Evolutionary conservation across 1,140 invertebrate species (phyloP).

Genomic region (Penaeus japonicus): DNA sequence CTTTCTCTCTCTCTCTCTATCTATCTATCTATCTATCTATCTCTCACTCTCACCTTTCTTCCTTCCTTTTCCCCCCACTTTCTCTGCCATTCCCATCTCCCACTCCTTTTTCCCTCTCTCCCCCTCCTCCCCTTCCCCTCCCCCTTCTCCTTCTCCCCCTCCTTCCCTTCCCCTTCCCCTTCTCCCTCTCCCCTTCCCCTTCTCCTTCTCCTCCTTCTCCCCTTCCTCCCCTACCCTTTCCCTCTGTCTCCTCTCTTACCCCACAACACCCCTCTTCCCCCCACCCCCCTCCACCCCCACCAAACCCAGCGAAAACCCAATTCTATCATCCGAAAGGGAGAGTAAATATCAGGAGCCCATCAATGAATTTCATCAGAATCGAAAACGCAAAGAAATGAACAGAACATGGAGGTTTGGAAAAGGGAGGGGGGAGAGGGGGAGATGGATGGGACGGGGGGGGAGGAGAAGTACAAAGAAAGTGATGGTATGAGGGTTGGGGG

Average conservation of each 20-base stretch:
- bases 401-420: background rate
- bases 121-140: background rate
- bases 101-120: background rate
- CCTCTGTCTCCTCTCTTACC: background rate
- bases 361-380: slow-evolving; percentile 18
- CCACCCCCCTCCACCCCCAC: background rate
- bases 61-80: too few relatives aligned
- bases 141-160: background rate
- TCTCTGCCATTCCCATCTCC: too few relatives aligned
- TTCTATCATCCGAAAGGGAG: slow-evolving; percentile 36
- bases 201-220: background rate
- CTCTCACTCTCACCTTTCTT: too few relatives aligned
- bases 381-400: slow-evolving; percentile 11
- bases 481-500: background rate
- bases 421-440: background rate
- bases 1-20: too few relatives aligned
- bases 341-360: slow-evolving; percentile 9
- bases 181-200: background rate
- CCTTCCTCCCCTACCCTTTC: background rate
- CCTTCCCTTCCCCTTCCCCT: background rate
- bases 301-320: background rate
- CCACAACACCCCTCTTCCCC: background rate
- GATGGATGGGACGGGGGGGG: background rate
- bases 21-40: too few relatives aligned
- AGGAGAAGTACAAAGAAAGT: background rate